phyloP scores from a whole-genome alignment of 2,888 invertebrate genomes.

The Drepana falcataria region DNA sequence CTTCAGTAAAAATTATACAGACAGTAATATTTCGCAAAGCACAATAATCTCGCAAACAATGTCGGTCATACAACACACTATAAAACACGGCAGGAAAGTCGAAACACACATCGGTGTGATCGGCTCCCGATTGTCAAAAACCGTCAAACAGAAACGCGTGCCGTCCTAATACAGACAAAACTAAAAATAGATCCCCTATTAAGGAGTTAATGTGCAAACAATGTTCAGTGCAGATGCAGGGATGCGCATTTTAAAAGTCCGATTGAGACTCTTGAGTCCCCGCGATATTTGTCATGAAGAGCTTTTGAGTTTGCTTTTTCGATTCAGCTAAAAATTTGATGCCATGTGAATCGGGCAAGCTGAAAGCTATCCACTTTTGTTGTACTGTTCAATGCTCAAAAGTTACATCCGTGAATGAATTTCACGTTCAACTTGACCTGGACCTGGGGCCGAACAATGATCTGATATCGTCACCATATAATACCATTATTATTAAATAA shows the following conservation, averaged over 20 bases:
- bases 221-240: constrained; percentile 43
- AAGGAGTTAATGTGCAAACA: constrained; percentile 71
- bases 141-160: constrained; percentile 35
- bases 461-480: no score
- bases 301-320: constrained; percentile 3
- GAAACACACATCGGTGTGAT: not conserved
- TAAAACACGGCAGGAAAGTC: no score
- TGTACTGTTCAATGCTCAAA: constrained; percentile 20
- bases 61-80: no score
- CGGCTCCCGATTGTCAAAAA: constrained; percentile 12
- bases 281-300: constrained; percentile 31
- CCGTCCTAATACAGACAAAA: constrained; percentile 52
- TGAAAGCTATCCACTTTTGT: constrained; percentile 23
- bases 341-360: constrained; percentile 14
- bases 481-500: no score
- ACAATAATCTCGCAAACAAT: not conserved
- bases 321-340: constrained; percentile 34
- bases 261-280: constrained; percentile 30
- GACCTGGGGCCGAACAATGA: no score
- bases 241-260: constrained; percentile 23
- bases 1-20: no score
- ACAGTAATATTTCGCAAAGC: not conserved
- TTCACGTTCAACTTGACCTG: no score
- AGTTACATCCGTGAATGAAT: not conserved
- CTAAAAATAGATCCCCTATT: constrained; percentile 70